Base-by-base conservation (phyloP, 2,888 invertebrate species). In the Tanaodytes sp. region DNA sequence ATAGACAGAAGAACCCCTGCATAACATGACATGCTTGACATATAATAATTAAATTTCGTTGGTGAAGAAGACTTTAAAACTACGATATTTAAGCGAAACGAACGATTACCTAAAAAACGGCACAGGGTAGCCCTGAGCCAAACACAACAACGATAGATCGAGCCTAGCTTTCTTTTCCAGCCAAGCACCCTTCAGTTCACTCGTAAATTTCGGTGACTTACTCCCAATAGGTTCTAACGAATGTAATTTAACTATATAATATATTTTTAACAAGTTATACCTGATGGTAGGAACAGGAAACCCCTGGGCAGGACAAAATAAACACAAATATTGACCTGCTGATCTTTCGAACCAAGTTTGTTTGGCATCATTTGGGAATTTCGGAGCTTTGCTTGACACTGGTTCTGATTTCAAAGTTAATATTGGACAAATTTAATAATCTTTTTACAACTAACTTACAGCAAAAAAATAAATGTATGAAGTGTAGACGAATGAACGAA, bases 291-390 rank as follows among this genome's bases (percentile, higher is more conserved):
- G 92, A 80, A 91, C 89, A 46, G 92, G 92, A 84, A 88, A 90
- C 79, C 90, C 90, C 86, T 91, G 91, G 63, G 90, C 91, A 80
- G 90, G 90, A 86, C 92, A 92, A 67, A 90, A 88, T 73, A 92
- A 86, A 48, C 90, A 90, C 82, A 93, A 89, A 80, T 89, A 88
- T 80, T 89, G 89, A 74, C 88, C 88, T 71, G 86, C 87, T 79
- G 85, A 87, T 83, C 91, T 88, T 82, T 89, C 90, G 84, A 91
- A 91, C 84, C 90, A 90, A 75, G 87, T 82, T 59, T 75, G 66
- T 73, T 79, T 82, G 27, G 78, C 75, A 63, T 82, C 83, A 40
- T 76, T 82, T 3, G 85, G 82, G 64, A 86, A 84, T 64, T 82
- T 82, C 16, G 85, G 85, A 73, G 87, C 87, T 85, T 89, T 89